phyloP scores from a whole-genome alignment of 2,797 vertebrate genomes.

The Scarus forsteni region DNA sequence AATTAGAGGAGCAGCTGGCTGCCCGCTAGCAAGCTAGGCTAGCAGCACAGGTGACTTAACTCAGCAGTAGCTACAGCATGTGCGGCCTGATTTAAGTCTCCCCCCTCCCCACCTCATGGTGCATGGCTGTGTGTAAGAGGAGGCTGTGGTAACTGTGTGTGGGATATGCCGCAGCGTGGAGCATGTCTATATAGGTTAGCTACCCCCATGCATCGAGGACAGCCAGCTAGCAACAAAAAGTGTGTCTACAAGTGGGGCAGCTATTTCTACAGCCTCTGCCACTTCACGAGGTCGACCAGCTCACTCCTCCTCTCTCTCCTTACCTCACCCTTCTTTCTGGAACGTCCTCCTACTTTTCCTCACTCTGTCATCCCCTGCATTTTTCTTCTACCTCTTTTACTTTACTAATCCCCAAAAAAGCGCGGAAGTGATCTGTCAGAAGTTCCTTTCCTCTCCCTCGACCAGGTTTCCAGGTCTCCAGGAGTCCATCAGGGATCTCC shows the following conservation, averaged over 20 bases:
- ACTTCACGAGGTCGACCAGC: constrained; percentile 79
- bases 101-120: constrained; percentile 27
- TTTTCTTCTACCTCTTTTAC: constrained; percentile 40
- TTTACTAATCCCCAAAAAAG: constrained; percentile 33
- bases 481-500: constrained; percentile 66
- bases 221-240: constrained; percentile 78
- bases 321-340: constrained; percentile 59
- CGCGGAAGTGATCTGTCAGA: constrained; percentile 43
- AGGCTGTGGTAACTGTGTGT: constrained; percentile 35
- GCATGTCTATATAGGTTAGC: constrained; percentile 86
- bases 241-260: constrained; percentile 88
- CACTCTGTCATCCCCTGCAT: constrained; percentile 46
- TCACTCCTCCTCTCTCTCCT: constrained; percentile 48
- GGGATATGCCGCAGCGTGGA: constrained; percentile 58
- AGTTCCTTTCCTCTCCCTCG: constrained; percentile 23
- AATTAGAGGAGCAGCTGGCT: constrained; percentile 84
- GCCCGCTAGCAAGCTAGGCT: constrained; percentile 80
- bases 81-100: constrained; percentile 72
- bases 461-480: constrained; percentile 41
- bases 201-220: constrained; percentile 82
- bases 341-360: constrained; percentile 64
- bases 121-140: constrained; percentile 31
- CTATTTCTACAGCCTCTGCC: constrained; percentile 85
- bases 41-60: constrained; percentile 81
- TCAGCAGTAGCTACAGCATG: constrained; percentile 80